phyloP scores from a whole-genome alignment of 2,113 vertebrate species.

The Saccopteryx bilineata region DNA sequence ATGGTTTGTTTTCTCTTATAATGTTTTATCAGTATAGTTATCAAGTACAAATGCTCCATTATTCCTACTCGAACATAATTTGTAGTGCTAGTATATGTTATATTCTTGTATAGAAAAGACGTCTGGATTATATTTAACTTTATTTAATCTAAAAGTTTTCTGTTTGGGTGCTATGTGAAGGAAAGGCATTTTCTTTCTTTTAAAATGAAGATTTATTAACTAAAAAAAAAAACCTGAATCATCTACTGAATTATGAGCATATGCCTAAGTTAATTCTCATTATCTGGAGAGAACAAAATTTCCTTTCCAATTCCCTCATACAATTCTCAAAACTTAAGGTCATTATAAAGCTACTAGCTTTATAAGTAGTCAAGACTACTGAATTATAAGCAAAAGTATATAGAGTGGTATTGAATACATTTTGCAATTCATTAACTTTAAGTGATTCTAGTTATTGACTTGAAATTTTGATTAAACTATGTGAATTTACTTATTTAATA shows the following conservation, averaged over 20 bases:
- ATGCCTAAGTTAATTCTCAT: constrained; percentile 63
- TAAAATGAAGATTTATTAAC: constrained; percentile 15
- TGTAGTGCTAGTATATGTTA: constrained; percentile 49
- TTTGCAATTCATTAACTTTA: constrained; percentile 84
- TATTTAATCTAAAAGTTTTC: constrained; percentile 42
- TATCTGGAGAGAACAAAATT: constrained; percentile 72
- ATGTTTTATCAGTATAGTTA: constrained; percentile 65
- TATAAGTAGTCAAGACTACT: constrained; percentile 76
- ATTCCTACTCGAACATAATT: neutral
- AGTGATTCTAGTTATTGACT: constrained; percentile 78
- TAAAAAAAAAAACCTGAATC: constrained; percentile 27
- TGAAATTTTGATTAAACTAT: constrained; percentile 83
- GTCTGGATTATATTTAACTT: constrained; percentile 59
- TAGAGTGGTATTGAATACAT: constrained; percentile 78
- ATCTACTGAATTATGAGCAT: constrained; percentile 52
- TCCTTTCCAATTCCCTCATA: constrained; percentile 70
- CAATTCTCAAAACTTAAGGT: constrained; percentile 71
- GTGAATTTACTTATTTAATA: constrained; percentile 67
- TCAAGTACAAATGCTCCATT: constrained; percentile 55
- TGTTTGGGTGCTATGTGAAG: constrained; percentile 19
- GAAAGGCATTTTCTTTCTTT: neutral
- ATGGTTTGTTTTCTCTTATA: constrained; percentile 67
- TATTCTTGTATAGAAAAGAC: neutral
- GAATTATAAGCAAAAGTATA: constrained; percentile 76
- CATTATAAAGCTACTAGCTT: constrained; percentile 83